A percentile compares a stretch with the other conserved stretches of the same genome.
phyloP scores from a whole-genome alignment of 2,888 invertebrate genomes.

The Tetragonula carbonaria region DNA sequence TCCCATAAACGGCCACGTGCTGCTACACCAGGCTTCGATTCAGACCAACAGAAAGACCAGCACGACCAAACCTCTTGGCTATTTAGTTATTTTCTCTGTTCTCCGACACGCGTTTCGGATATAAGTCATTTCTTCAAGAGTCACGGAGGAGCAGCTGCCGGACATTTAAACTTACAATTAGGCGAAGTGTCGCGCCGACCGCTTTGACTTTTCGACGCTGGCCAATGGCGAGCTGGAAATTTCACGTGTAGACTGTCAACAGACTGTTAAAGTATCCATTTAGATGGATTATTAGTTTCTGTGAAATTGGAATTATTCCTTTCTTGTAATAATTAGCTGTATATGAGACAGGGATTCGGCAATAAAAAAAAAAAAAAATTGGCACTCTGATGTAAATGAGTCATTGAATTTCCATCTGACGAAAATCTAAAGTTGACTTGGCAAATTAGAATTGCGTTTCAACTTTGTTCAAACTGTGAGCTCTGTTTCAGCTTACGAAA shows the following conservation, averaged over 20 bases:
- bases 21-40: conserved; percentile 50
- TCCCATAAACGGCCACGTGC: conserved; percentile 78
- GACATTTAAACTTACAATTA: background rate
- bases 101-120: background rate
- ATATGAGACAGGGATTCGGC: too few species aligned
- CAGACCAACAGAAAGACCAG: conserved; percentile 46
- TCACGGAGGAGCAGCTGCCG: background rate
- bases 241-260: background rate
- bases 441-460: too few species aligned
- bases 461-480: too few species aligned
- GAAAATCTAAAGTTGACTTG: too few species aligned
- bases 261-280: background rate
- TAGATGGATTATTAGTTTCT: background rate
- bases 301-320: background rate
- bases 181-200: background rate
- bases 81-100: conserved; percentile 38
- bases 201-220: background rate
- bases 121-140: background rate
- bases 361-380: too few species aligned
- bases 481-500: too few species aligned
- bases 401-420: too few species aligned
- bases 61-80: conserved; percentile 41
- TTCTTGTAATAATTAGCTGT: too few species aligned
- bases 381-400: too few species aligned
- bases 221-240: background rate